Evolutionary conservation across 2,113 vertebrate species (phyloP).

Genomic region (Burhinus oedicnemus): DNA sequence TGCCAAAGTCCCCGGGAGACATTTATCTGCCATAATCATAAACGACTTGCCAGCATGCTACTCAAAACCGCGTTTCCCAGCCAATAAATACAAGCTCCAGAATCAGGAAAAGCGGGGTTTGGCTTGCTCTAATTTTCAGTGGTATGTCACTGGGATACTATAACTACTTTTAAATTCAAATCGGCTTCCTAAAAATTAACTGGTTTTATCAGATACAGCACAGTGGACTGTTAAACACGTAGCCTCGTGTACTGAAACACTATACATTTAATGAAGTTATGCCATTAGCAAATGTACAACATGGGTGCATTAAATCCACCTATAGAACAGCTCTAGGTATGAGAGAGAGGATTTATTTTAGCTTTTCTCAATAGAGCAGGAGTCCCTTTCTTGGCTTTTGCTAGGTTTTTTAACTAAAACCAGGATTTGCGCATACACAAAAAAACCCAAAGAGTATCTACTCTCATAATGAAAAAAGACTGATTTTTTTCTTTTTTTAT

Average conservation of each 20-base stretch:
- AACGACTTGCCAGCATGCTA: slow-evolving; percentile 58
- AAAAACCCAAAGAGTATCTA: slow-evolving; percentile 3
- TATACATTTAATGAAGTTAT: slow-evolving; percentile 74
- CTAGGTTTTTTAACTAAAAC: slow-evolving; percentile 40
- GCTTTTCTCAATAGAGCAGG: slow-evolving; percentile 58
- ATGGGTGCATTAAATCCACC: slow-evolving; percentile 69
- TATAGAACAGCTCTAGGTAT: slow-evolving; percentile 51
- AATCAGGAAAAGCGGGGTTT: slow-evolving; percentile 35
- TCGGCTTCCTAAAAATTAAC: slow-evolving; percentile 65
- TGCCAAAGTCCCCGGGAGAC: slow-evolving; percentile 59
- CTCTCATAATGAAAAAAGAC: slow-evolving; percentile 63
- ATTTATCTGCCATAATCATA: slow-evolving; percentile 61
- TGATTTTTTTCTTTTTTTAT: slow-evolving; percentile 54
- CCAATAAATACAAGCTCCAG: slow-evolving; percentile 64
- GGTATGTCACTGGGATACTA: slow-evolving; percentile 56
- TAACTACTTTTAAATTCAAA: slow-evolving; percentile 59
- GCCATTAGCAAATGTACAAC: slow-evolving; percentile 75
- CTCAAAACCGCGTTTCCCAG: slow-evolving; percentile 52
- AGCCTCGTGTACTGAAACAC: slow-evolving; percentile 73
- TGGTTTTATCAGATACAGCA: slow-evolving; percentile 61
- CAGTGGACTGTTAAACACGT: slow-evolving; percentile 67
- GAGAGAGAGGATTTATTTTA: slow-evolving; percentile 59
- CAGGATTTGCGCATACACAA: slow-evolving; percentile 35
- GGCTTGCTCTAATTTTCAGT: slow-evolving; percentile 59
- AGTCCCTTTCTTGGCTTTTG: slow-evolving; percentile 52